Percentiles rank a stretch among this genome's conserved stretches.
These are phyloP conservation scores for Sclerurus mexicanus DNA, from an alignment of 2,113 vertebrate genomes.

Conservation along the genomic window DNA sequence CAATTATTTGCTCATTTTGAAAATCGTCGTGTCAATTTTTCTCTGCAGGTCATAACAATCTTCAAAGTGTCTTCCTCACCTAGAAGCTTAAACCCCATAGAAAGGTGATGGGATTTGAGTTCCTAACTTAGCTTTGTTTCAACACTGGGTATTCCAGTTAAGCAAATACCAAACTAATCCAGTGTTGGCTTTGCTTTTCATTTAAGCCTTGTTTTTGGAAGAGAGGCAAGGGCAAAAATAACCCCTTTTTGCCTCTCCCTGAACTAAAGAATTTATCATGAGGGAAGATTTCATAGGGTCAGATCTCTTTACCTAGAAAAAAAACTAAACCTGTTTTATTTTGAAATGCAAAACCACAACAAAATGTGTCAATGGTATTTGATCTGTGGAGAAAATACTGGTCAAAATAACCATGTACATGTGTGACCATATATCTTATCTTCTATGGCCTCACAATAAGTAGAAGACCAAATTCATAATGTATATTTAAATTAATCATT, in stretches of 20 bases:
- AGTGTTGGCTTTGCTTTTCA: background rate
- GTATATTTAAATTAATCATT: background rate
- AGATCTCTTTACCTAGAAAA: background rate
- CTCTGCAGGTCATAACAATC: background rate
- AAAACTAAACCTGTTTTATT: background rate
- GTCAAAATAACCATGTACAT: background rate
- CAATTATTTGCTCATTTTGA: background rate
- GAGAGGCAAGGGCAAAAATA: background rate
- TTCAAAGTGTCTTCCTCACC: background rate
- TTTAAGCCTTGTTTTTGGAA: background rate
- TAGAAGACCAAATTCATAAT: background rate
- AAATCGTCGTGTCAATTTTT: background rate
- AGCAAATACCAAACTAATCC: background rate
- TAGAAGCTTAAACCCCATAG: background rate
- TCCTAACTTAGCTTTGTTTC: background rate
- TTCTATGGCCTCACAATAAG: background rate
- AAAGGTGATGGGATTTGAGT: background rate
- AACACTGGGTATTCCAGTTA: background rate
- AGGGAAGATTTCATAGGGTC: background rate
- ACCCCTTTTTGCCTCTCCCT: background rate
- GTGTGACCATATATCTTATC: background rate
- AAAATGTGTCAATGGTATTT: background rate
- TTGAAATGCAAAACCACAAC: background rate
- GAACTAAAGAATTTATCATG: background rate
- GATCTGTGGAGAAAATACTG: background rate